Evolutionary conservation across 2,888 invertebrate species (phyloP).

Genomic region (Tetropium fuscum): DNA sequence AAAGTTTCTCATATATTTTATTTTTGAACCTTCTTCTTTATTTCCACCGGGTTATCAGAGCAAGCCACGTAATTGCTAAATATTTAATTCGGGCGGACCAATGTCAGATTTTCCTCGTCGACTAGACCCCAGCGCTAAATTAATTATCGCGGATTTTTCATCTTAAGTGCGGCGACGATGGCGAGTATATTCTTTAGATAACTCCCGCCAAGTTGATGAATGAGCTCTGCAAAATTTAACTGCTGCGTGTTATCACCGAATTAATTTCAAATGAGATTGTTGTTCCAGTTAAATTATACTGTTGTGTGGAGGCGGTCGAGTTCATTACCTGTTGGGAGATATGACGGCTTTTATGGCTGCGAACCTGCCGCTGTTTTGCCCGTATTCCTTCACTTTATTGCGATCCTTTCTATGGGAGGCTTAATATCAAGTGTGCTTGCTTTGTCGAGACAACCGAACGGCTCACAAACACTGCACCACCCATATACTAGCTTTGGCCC

Average conservation of each 20-base stretch:
- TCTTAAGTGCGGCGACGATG: slow-evolving; percentile 6
- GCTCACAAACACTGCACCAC: slow-evolving; percentile 41
- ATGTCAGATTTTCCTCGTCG: slow-evolving; percentile 7
- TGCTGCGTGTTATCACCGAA: slow-evolving; percentile 18
- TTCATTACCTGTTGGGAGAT: slow-evolving; percentile 46
- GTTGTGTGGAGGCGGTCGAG: slow-evolving; percentile 26
- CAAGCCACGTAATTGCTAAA: slow-evolving; percentile 25
- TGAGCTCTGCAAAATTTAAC: slow-evolving; percentile 4
- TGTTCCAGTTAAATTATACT: slow-evolving; percentile 34
- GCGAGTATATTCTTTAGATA: slow-evolving; percentile 14
- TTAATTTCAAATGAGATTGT: slow-evolving; percentile 36
- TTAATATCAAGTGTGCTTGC: slow-evolving; percentile 43
- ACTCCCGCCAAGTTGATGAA: slow-evolving; percentile 19
- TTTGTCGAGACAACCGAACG: slow-evolving; percentile 37
- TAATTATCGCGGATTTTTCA: slow-evolving; percentile 20
- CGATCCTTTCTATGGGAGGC: slow-evolving; percentile 33
- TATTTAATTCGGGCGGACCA: slow-evolving; percentile 19
- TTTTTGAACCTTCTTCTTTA: slow-evolving; percentile 3
- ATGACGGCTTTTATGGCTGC: slow-evolving; percentile 41
- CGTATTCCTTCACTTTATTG: slow-evolving; percentile 33
- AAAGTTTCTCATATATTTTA: slow-evolving; percentile 12
- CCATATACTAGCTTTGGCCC: no score
- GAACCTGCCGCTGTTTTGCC: slow-evolving; percentile 33
- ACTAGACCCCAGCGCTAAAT: slow-evolving; percentile 10
- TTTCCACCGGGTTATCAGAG: slow-evolving; percentile 3